Percentiles rank a stretch among this genome's conserved stretches.
phyloP scores from a whole-genome alignment of 2,113 vertebrate genomes.

The Anthoscopus minutus region DNA sequence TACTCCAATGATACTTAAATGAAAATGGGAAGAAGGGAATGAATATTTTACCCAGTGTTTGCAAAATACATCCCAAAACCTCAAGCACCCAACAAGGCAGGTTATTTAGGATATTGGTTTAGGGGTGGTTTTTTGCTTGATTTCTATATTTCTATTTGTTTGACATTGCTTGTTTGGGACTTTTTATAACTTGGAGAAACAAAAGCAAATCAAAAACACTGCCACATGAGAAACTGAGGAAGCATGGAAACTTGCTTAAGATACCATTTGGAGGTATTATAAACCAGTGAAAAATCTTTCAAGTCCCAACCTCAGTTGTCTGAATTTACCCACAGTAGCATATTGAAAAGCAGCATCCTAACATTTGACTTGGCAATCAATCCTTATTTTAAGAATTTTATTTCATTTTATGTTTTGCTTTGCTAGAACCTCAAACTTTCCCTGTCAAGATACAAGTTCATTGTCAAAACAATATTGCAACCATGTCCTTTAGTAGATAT shows the following conservation, averaged over 20 bases:
- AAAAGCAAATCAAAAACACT: neutral
- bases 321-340: neutral
- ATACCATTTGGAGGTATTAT: neutral
- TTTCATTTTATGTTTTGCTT: neutral
- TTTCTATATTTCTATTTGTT: neutral
- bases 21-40: neutral
- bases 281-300: neutral
- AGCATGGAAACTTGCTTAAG: neutral
- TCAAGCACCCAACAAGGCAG: neutral
- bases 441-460: neutral
- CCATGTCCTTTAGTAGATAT: neutral
- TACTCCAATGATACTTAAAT: neutral
- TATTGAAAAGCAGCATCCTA: neutral
- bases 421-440: neutral
- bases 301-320: neutral
- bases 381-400: neutral
- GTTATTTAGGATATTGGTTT: neutral
- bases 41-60: neutral
- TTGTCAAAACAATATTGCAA: neutral
- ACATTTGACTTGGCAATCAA: neutral
- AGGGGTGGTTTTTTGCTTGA: neutral
- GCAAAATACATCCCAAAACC: neutral
- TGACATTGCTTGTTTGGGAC: neutral
- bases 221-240: neutral
- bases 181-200: neutral